Evolutionary conservation across 2,888 invertebrate species (phyloP).

Genomic region (Leptopilina drosophilae): DNA sequence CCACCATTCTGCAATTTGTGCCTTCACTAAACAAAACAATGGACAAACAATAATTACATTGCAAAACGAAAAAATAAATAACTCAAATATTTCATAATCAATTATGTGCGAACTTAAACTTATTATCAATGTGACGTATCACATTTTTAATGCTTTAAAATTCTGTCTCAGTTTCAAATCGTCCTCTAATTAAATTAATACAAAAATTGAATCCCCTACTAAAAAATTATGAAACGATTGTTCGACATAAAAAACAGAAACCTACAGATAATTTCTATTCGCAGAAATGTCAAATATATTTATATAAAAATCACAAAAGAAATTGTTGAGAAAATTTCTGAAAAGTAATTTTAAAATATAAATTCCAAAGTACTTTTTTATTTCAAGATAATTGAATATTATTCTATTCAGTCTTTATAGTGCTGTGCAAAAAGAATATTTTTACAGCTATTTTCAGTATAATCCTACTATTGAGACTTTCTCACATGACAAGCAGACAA

Average conservation of each 20-base stretch:
- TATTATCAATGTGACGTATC: too few relatives aligned
- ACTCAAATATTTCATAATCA: too few relatives aligned
- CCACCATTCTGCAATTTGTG: slow-evolving; percentile 76
- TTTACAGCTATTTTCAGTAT: slow-evolving; percentile 22
- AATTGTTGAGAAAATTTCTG: background rate
- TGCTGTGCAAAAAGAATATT: slow-evolving; percentile 34
- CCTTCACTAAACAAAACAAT: slow-evolving; percentile 62
- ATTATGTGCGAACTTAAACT: too few relatives aligned
- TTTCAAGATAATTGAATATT: background rate
- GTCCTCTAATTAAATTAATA: too few relatives aligned
- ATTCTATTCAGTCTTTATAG: slow-evolving; percentile 10
- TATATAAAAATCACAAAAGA: background rate
- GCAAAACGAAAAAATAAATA: background rate
- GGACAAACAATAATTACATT: too few relatives aligned
- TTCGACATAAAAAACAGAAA: too few relatives aligned
- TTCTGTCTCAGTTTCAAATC: too few relatives aligned
- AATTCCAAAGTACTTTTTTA: background rate
- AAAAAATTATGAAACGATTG: too few relatives aligned
- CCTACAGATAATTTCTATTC: too few relatives aligned
- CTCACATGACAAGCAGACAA: background rate
- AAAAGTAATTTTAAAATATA: background rate
- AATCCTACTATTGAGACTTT: background rate
- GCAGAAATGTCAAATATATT: background rate
- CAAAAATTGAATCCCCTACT: too few relatives aligned
- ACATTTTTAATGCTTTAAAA: too few relatives aligned